Conservation (phyloP, 2,888 invertebrate species). For the Adelognathus sp. region DNA sequence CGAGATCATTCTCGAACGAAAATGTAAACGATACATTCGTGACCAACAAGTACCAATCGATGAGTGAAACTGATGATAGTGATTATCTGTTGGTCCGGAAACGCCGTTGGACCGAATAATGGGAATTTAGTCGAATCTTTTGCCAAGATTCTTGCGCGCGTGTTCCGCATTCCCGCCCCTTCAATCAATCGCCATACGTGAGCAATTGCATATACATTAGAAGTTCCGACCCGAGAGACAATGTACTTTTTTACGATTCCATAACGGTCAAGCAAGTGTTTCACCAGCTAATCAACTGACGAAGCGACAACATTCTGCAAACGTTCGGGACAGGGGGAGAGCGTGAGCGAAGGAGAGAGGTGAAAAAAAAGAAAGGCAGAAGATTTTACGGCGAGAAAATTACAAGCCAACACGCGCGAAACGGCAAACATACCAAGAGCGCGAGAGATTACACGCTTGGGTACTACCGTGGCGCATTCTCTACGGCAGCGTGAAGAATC, state of each 20-base stretch:
- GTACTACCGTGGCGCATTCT: slow-evolving; percentile 57
- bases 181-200: neutral
- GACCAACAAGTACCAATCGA: slow-evolving; percentile 6
- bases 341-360: neutral
- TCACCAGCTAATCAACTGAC: slow-evolving; percentile 8
- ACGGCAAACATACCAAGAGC: slow-evolving; percentile 58
- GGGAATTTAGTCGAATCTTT: neutral
- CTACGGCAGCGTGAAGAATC: slow-evolving; percentile 57
- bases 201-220: neutral
- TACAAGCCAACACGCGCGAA: slow-evolving; percentile 60
- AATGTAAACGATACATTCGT: neutral
- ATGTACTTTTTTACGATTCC: neutral
- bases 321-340: neutral
- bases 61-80: slow-evolving; percentile 15
- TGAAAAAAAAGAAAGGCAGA: slow-evolving; percentile 17
- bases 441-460: slow-evolving; percentile 56
- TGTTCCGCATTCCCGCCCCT: neutral
- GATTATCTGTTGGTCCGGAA: neutral
- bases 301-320: neutral
- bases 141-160: neutral
- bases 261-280: neutral
- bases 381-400: slow-evolving; percentile 51
- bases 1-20: neutral
- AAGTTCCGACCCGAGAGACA: neutral
- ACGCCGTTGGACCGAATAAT: neutral